These are phyloP conservation scores for Cochlearius cochlearius DNA, from an alignment of 2,113 vertebrate genomes.

Conservation along the genomic window DNA sequence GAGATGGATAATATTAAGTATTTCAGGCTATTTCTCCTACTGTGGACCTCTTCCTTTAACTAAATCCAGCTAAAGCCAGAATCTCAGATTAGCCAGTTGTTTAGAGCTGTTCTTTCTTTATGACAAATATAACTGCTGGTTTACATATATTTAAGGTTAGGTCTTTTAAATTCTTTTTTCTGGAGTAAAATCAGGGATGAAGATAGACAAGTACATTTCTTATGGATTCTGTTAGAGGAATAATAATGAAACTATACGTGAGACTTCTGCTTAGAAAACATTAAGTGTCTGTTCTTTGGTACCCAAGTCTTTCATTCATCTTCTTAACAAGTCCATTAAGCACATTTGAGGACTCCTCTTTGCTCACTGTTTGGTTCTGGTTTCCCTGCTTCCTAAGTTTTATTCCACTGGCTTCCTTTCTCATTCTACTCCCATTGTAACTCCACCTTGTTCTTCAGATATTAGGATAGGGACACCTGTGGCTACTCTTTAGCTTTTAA, in stretches of 20 bases:
- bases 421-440: neutral
- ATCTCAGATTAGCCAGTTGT: neutral
- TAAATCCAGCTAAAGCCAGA: neutral
- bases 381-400: neutral
- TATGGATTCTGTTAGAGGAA: neutral
- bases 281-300: neutral
- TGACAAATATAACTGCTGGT: neutral
- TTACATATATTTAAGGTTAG: neutral
- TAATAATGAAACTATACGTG: accelerated
- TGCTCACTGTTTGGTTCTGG: neutral
- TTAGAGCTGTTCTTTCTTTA: neutral
- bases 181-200: neutral
- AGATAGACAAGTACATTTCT: neutral
- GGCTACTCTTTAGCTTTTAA: neutral
- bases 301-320: neutral
- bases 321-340: neutral
- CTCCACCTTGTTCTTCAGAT: neutral
- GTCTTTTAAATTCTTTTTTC: neutral
- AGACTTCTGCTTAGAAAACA: neutral
- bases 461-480: neutral
- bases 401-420: neutral
- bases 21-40: neutral
- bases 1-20: neutral
- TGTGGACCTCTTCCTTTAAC: neutral
- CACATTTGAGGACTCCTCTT: neutral